Base-by-base conservation (phyloP, 2,113 vertebrate species). In the Desmodus rotundus region DNA sequence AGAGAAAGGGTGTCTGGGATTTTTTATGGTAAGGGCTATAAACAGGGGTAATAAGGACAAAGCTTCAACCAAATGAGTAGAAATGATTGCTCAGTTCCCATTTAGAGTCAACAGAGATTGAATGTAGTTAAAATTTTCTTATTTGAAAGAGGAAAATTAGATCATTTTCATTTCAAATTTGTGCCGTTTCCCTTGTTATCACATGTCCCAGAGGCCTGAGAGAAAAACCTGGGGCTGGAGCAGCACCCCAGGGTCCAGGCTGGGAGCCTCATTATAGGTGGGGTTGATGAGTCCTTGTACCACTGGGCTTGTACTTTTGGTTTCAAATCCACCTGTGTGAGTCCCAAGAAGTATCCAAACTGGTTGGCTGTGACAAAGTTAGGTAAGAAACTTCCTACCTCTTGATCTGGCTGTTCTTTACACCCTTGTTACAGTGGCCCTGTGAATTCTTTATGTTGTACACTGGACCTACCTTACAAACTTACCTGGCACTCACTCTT, bases 61-160 rank as follows among this genome's bases (percentile, higher is more conserved):
- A 56, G 28, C 11, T 68, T 70, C 36, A 76, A 56, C 20, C 50
- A 47, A 82, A 89, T 85, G 65, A 89, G 73, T n/a, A 93, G 54
- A 95, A 74, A 45, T 54, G 16, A 85, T 58, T 52, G 3, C 43
- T 91, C 10, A 19, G 45, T 89, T 95, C 76, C 28, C 63, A 80
- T 28, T 82, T 76, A 77, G 33, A 72, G 22, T 89, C 74, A 77
- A 54, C 56, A 68, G 77, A 89, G 68, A 54, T 67, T 67, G 86
- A 72, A 41, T 45, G 33, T 67, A 54, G 50, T 86, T 96, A 68
- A 45, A 52, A 67, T 83, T 86, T 80, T 90, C 78, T 70, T 76
- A 89, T 65, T 87, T 87, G 36, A 94, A 95, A 89, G 31, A 81
- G 6, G 19, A 77, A 65, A 73, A 83, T 58, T 91, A 87, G 19